Percentiles rank a stretch among this genome's conserved stretches.
These are phyloP conservation scores for Aeoliscus strigatus DNA, from an alignment of 2,797 vertebrate genomes.

Conservation along the genomic window DNA sequence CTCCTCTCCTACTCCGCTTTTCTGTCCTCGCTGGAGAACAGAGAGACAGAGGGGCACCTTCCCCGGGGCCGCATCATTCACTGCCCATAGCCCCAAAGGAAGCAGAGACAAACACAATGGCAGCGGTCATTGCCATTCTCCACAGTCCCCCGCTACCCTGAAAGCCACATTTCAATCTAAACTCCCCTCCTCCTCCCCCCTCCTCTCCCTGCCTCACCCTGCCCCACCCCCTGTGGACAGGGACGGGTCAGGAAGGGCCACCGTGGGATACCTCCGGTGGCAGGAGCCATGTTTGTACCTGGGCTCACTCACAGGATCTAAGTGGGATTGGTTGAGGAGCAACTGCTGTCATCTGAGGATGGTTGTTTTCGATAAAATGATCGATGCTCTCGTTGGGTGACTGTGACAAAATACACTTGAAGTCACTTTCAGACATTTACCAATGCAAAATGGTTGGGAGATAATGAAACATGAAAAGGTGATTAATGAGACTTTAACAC, in stretches of 20 bases:
- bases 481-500: slow-evolving; percentile 46
- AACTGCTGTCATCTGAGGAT: slow-evolving; percentile 1
- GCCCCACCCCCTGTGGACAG: slow-evolving; percentile 61
- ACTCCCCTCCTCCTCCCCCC: slow-evolving; percentile 14
- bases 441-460: too few relatives aligned
- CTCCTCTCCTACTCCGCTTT: slow-evolving; percentile 55
- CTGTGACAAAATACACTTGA: too few relatives aligned
- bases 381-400: too few relatives aligned
- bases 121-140: slow-evolving; percentile 75
- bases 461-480: too few relatives aligned
- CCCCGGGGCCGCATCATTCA: slow-evolving; percentile 72
- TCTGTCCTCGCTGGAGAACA: slow-evolving; percentile 57
- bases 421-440: too few relatives aligned
- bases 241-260: slow-evolving; percentile 52
- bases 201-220: slow-evolving; percentile 27
- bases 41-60: slow-evolving; percentile 66
- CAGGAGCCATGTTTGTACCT: slow-evolving; percentile 54
- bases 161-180: slow-evolving; percentile 74
- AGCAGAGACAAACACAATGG: slow-evolving; percentile 63
- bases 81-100: slow-evolving; percentile 68
- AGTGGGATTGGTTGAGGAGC: slow-evolving; percentile 38
- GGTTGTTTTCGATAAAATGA: neutral
- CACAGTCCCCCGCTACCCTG: slow-evolving; percentile 65
- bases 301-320: slow-evolving; percentile 45
- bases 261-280: slow-evolving; percentile 53